Conservation (phyloP, 2,888 invertebrate species). For the Chymomyza procnemis region DNA sequence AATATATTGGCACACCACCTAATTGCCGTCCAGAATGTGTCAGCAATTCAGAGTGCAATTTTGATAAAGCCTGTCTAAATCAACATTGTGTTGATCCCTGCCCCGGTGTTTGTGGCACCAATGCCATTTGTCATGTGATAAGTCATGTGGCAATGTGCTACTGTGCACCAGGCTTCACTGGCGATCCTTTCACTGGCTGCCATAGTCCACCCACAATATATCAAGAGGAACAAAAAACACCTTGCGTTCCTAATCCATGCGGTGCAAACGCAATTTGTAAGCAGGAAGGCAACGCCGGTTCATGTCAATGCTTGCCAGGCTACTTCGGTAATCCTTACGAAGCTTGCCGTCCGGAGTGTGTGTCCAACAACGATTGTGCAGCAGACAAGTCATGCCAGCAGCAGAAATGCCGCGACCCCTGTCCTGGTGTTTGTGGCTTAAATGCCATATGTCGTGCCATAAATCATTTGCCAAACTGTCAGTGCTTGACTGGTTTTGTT, state of each 20-base stretch:
- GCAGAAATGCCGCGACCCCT: conserved; percentile 88
- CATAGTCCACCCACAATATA: conserved; percentile 58
- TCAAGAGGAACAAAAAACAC: conserved; percentile 75
- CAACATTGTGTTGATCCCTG: conserved; percentile 87
- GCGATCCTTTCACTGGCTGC: conserved; percentile 83
- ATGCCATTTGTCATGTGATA: conserved; percentile 81
- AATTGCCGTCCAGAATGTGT: conserved; percentile 86
- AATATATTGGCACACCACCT: conserved; percentile 85
- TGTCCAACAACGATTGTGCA: conserved; percentile 88
- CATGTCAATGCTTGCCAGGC: conserved; percentile 84
- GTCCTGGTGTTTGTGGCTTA: conserved; percentile 87
- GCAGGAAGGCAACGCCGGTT: conserved; percentile 83
- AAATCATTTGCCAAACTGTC: conserved; percentile 85
- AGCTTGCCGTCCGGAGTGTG: conserved; percentile 87
- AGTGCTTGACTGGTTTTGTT: conserved; percentile 84
- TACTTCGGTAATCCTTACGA: conserved; percentile 85
- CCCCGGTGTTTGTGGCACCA: conserved; percentile 82
- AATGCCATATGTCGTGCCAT: conserved; percentile 86
- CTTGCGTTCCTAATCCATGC: conserved; percentile 83
- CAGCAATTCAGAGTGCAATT: conserved; percentile 84
- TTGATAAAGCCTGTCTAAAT: conserved; percentile 84
- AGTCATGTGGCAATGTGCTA: conserved; percentile 82
- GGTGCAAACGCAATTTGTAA: conserved; percentile 84
- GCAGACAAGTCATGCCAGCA: conserved; percentile 84
- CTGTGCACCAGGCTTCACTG: conserved; percentile 82